Base-by-base conservation (phyloP, 2,888 invertebrate genomes). In the Eremobia ochroleuca region DNA sequence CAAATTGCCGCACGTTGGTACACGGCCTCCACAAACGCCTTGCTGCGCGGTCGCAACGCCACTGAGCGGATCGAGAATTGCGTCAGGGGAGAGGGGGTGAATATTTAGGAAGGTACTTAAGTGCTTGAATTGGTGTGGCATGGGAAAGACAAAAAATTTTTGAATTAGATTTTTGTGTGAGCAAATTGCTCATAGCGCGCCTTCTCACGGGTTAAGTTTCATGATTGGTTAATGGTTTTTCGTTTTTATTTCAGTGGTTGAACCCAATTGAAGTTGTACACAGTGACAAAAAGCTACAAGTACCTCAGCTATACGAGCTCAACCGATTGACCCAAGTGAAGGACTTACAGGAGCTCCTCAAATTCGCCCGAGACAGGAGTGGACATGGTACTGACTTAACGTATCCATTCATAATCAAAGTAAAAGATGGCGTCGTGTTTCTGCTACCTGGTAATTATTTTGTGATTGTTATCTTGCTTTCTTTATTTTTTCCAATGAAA, bases 231-330 rank as follows among this genome's bases (percentile, higher is more conserved):
- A 46, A 58, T 4, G n/a, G 21, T 28, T 64, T 43, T 31, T 37
- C 2, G 0, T 64, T 73, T 68, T 59, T 46, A 69, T 97, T 97
- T 49, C 91, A 98, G 98, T 98, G 98, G 98, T 95, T 96, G 62
- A 94, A 94, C 25, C 98, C 98, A 1, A 89, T 93, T 11, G 96
- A 97, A 76, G 92, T 97, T 70, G 88, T 98, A 76, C 89, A 94
- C n/a, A 92, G 93, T 40, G 92, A 96, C 79, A 89, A 97, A 37
- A 91, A 94, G 74, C 90, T 99, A 25, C 97, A 98, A 67, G 98
- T 98, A 4, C 99, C 99, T 0, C 99, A 99, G 93, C 93, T 97
- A 71, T 98, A 98, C 92, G 99, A 99, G 94, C 92, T 98, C 2
- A 96, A 97, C 21, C 97, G 98, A 70, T 94, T 98, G 40, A 92